Base-by-base conservation (phyloP, 2,888 invertebrate genomes). In the Choristoneura rosaceana region DNA sequence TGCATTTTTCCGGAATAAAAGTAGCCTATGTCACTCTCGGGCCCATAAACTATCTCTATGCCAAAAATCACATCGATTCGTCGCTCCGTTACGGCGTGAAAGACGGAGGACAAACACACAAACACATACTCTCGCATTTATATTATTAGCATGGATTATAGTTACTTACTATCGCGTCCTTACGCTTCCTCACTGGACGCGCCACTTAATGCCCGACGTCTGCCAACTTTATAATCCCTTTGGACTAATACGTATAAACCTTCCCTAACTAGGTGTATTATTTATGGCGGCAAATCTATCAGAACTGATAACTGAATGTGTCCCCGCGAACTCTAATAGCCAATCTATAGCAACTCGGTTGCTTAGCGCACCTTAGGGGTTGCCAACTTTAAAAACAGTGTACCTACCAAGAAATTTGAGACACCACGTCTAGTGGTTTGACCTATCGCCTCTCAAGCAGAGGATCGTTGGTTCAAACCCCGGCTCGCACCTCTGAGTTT, bases 261-360 rank as follows among this genome's bases (percentile, higher is more conserved):
- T 71, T 64, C 55, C 67, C 71, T 71, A 71, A 71, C 71, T 71
- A 71, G 71, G 67, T 71, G 71, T 58, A 58, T 71, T 71, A 71
- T 71, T 71, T 71, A 71, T 71, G 60, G 59, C 68, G 64, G 64
- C 69, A 69, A 73, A 73, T 73, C 71, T 68, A 68, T 73, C 73
- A 68, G 69, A 73, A 73, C 63, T 60, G 69, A 73, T 73, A 73
- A 73, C 68, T 68, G 69, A 68, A 63, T 62, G 68, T 68, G 67
- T 71, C 62, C 25, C 45, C 14, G 45, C 43, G 15, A 69, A 64
- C 50, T 50, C 63, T 69, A 69, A 69, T 68, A 59, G 69, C 50
- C 64, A 64, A 69, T 52, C 58, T 69, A 73, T 55, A 68, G 70
- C 62, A 74, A 76, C 78, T 75, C 77, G 73, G 76, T 81, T 78